Percentiles rank a stretch among this genome's conserved stretches.
phyloP scores from a whole-genome alignment of 2,888 invertebrate genomes.

The Notodromas monacha region DNA sequence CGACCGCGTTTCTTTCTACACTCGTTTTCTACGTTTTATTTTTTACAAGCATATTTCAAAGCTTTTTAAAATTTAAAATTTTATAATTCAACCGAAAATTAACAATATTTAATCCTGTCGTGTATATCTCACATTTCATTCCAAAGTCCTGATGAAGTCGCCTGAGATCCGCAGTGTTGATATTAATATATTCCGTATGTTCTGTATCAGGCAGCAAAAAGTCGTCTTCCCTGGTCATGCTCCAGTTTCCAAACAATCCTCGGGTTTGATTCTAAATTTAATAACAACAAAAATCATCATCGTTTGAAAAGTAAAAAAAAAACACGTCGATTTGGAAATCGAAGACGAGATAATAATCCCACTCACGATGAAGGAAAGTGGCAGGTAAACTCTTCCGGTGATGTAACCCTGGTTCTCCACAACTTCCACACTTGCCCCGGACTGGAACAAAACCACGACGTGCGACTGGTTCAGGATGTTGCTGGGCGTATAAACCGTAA shows the following conservation, averaged over 20 bases:
- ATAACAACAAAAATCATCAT: conserved; percentile 7
- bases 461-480: conserved; percentile 72
- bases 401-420: conserved; percentile 56
- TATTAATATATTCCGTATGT: conserved; percentile 19
- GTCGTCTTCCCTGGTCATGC: conserved; percentile 45
- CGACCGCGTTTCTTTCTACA: too few species aligned
- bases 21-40: too few species aligned
- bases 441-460: conserved; percentile 70
- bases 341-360: too few species aligned
- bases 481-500: conserved; percentile 66
- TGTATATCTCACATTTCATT: conserved; percentile 26
- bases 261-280: conserved; percentile 43
- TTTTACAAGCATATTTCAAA: too few species aligned
- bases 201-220: conserved; percentile 31
- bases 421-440: conserved; percentile 69
- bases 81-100: background rate
- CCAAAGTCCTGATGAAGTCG: conserved; percentile 42
- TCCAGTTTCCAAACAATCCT: conserved; percentile 71
- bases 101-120: background rate
- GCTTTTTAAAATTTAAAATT: too few species aligned
- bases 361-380: background rate
- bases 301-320: conserved; percentile 5
- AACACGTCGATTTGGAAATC: too few species aligned
- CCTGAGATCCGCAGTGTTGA: conserved; percentile 28
- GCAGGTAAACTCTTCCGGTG: conserved; percentile 49